Base-by-base conservation (phyloP, 1,140 invertebrate genomes). In the Ceratosolen fusciceps region DNA sequence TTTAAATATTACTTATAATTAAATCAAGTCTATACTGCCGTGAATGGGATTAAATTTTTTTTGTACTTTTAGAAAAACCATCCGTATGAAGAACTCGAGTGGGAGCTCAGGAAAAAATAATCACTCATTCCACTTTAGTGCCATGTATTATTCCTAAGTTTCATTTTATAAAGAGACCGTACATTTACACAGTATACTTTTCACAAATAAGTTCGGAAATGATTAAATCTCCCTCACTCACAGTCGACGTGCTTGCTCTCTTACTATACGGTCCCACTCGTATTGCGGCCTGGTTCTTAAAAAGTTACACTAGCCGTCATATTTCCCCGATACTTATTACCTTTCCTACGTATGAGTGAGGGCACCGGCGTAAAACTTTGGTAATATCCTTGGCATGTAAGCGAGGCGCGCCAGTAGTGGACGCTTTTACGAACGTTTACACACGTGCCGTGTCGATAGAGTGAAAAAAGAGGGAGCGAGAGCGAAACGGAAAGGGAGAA, bases 271-370 rank as follows among this genome's bases (percentile, higher is more conserved):
- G 74, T 81, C 54, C 73, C 80, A 10, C 34, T 39, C 49, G 19
- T 73, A 31, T 31, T 49, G 47, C 5, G n/a, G 31, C 65, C 77
- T 84, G 87, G 83, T 88, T 87, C 85, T 89, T 89, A 87, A 89
- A 84, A 90, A 90, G 85, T 89, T 89, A 86, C 84, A 84, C 82
- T 56, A 73, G 78, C 80, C 52, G 82, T 84, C 85, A 86, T 88
- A 86, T 89, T 89, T 70, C 85, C 86, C 83, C 85, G 83, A 88
- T 90, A 88, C 88, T 90, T 90, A 89, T 90, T 90, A 90, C 86
- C 87, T 87, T 87, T 80, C 85, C 80, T 81, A 83, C 80, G 71
- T 80, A 74, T 80, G 73, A 76, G 80, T 68, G 60, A 37, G 72
- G 82, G 77, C 49, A 75, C 58, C 80, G 79, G 83, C 72, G 74